Conservation (phyloP, 2,888 invertebrate species). For the Oasisia sp. region DNA sequence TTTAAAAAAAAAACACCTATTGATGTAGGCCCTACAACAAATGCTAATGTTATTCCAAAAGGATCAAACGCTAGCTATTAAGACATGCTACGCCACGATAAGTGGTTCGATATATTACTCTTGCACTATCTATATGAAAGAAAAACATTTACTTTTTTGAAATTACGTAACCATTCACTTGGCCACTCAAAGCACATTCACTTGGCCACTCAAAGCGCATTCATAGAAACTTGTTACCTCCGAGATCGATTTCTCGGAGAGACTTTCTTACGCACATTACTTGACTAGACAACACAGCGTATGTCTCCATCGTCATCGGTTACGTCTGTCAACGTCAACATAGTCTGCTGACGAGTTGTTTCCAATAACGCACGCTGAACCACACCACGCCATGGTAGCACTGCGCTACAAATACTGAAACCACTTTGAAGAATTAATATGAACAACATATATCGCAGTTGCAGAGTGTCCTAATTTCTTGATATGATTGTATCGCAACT, state of each 20-base stretch:
- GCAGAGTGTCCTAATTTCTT: not conserved
- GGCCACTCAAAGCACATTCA: not conserved
- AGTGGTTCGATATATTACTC: not conserved
- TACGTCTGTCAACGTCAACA: too few species aligned
- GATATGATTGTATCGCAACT: not conserved
- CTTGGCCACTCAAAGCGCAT: not conserved
- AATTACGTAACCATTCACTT: too few species aligned
- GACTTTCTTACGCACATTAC: not conserved
- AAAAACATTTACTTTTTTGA: too few species aligned
- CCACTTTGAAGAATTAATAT: not conserved
- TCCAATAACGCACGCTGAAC: too few species aligned
- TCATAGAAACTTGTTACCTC: not conserved
- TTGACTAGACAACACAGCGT: not conserved
- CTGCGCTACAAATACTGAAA: not conserved
- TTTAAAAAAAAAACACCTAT: not conserved
- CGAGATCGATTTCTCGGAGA: not conserved
- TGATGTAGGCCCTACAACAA: too few species aligned
- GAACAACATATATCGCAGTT: not conserved
- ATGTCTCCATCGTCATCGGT: too few species aligned
- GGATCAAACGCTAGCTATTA: not conserved
- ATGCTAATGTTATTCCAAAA: too few species aligned
- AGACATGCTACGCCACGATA: not conserved
- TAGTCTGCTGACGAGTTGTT: too few species aligned
- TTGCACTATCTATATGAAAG: too few species aligned
- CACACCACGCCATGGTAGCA: not conserved